Base-by-base conservation (phyloP, 2,888 invertebrate species). In the Drosophila eohydei region DNA sequence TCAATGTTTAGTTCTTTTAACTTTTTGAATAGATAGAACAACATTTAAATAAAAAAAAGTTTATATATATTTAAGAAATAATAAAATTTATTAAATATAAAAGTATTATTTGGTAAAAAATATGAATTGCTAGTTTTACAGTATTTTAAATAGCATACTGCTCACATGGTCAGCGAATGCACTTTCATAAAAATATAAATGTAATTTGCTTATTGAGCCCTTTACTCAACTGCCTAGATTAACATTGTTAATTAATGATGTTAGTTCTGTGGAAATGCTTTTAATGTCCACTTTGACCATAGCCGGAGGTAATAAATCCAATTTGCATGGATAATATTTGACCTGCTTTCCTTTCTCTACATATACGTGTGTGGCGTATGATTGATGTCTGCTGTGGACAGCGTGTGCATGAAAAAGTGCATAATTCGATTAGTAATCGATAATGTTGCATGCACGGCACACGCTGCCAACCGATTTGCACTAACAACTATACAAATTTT, bases 371-470 rank as follows among this genome's bases (percentile, higher is more conserved):
- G 57, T 34, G 40, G 57, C 59, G 48, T 54, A 57, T 83, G 81
- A 86, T 86, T 71, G 80, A 83, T 83, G 50, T 16, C 21, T 30
- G 40, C 40, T 51, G 60, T 51, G 55, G 50, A 51, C n/a, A 56
- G 28, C 34, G 46, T 28, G 43, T 44, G 44, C 51, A 66, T 26
- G 36, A 48, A 71, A 74, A 69, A 68, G 57, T 76, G 72, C 71
- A 81, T 88, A 78, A 81, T 81, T 75, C 71, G 71, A 88, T 85
- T 81, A 77, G 69, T 40, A 88, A 83, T 88, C 85, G 71, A 85
- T 88, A 83, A 78, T 65, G 64, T 50, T 58, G 41, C 54, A 56
- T 54, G 48, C 36, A 9, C 26, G 30, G 14, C 60, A 57, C 50
- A 30, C 59, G 51, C 46, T 64, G 51, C 32, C 63, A 60, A 57